phyloP scores from a whole-genome alignment of 1,140 invertebrate genomes.

The Anastatus disparis region DNA sequence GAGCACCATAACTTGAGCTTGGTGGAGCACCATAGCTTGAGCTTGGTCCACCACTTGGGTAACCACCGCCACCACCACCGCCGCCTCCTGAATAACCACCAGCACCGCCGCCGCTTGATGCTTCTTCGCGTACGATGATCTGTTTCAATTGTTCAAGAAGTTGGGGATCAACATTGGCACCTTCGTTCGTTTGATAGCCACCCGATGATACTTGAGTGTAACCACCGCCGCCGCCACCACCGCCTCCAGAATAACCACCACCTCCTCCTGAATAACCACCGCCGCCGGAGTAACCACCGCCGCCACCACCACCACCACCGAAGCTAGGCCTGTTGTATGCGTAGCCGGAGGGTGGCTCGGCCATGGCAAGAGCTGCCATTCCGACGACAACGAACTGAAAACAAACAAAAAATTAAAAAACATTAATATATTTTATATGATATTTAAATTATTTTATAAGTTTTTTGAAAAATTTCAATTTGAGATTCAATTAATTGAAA shows the following conservation, averaged over 20 bases:
- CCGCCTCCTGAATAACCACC: conserved; percentile 60
- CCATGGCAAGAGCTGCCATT: conserved; percentile 70
- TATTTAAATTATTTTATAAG: too few relatives aligned
- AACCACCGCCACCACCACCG: conserved; percentile 49
- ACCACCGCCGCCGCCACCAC: conserved; percentile 73
- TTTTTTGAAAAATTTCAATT: too few relatives aligned
- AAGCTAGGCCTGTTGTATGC: conserved; percentile 72
- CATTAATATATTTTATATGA: too few relatives aligned
- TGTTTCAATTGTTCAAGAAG: conserved; percentile 83
- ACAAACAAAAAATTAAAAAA: background rate
- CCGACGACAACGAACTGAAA: conserved; percentile 73
- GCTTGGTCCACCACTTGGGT: conserved; percentile 63
- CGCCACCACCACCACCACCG: conserved; percentile 57
- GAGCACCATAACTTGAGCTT: conserved; percentile 67
- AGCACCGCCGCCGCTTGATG: conserved; percentile 64
- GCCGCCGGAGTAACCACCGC: conserved; percentile 70
- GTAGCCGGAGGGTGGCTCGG: conserved; percentile 74
- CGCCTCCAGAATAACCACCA: conserved; percentile 61
- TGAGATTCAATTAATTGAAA: too few relatives aligned
- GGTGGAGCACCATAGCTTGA: conserved; percentile 65
- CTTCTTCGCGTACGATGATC: conserved; percentile 83
- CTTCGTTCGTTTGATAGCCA: conserved; percentile 80
- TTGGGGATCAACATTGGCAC: conserved; percentile 79
- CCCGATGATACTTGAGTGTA: conserved; percentile 79
- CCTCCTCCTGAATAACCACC: conserved; percentile 64